These are phyloP conservation scores for Oscheius sp. DNA, from an alignment of 1,140 invertebrate genomes.

Conservation along the genomic window DNA sequence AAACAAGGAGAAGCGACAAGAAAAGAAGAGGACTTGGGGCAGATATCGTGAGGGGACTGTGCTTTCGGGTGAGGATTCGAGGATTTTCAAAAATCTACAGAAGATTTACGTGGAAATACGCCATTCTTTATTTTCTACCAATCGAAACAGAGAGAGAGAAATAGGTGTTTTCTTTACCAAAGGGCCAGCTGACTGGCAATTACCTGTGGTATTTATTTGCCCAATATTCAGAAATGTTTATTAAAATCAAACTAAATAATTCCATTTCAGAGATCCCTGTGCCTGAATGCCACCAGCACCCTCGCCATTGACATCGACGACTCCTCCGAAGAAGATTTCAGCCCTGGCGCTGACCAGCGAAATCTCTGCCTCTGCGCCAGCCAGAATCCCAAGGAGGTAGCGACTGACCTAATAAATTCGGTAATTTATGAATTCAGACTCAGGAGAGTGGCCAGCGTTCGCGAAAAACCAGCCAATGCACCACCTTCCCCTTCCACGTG, in stretches of 20 bases:
- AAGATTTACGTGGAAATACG: too few species aligned
- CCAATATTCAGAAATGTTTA: too few species aligned
- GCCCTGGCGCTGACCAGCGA: slow-evolving; percentile 21
- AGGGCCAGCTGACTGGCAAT: too few species aligned
- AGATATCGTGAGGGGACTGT: neutral
- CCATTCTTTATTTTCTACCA: too few species aligned
- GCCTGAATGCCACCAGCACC: slow-evolving; percentile 35
- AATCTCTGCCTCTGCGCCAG: slow-evolving; percentile 41
- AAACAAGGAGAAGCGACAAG: neutral
- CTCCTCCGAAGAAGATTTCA: slow-evolving; percentile 39
- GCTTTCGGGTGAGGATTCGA: too few species aligned
- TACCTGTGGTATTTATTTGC: too few species aligned
- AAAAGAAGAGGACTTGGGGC: neutral
- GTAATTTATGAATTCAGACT: too few species aligned
- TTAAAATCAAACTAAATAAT: too few species aligned
- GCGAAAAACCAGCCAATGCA: slow-evolving; percentile 46
- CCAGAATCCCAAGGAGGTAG: slow-evolving; percentile 28
- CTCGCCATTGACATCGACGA: slow-evolving; percentile 32
- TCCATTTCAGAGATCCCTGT: slow-evolving; percentile 35
- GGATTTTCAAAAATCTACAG: too few species aligned
- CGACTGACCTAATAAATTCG: too few species aligned
- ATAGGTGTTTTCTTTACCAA: neutral
- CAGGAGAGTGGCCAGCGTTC: slow-evolving; percentile 34
- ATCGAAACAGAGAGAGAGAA: neutral
- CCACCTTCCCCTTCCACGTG: slow-evolving; percentile 69